Evolutionary conservation across 2,888 invertebrate genomes (phyloP).

Genomic region (Toxonevra muliebris): DNA sequence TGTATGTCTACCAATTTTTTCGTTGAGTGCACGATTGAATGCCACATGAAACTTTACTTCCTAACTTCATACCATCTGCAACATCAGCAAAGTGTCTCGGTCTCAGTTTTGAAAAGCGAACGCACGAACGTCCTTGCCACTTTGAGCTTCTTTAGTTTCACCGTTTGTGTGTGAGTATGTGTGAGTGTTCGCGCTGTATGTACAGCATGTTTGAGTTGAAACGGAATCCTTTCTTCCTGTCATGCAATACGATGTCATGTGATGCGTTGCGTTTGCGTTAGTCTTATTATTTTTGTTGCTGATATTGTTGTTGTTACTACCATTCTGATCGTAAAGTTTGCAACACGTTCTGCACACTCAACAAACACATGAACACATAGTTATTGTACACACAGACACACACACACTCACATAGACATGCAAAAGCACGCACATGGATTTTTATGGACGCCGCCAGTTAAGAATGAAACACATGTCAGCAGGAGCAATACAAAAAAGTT

Average conservation of each 20-base stretch:
- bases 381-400: slow-evolving; percentile 10
- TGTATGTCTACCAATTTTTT: too few species aligned
- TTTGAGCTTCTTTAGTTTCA: too few species aligned
- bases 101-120: background rate
- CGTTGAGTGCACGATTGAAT: too few species aligned
- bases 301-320: slow-evolving; percentile 21
- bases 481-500: too few species aligned
- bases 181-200: too few species aligned
- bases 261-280: background rate
- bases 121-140: slow-evolving; percentile 15
- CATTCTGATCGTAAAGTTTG: slow-evolving; percentile 24
- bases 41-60: too few species aligned
- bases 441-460: slow-evolving; percentile 5
- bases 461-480: background rate
- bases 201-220: slow-evolving; percentile 1
- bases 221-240: slow-evolving; percentile 22
- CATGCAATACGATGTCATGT: background rate
- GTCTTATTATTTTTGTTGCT: slow-evolving; percentile 7
- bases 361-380: background rate
- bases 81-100: too few species aligned
- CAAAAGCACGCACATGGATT: background rate
- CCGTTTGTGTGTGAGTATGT: too few species aligned
- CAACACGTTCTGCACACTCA: slow-evolving; percentile 18
- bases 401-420: background rate
- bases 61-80: too few species aligned